Conservation (phyloP, 2,888 invertebrate species). For the Acleris sparsana region DNA sequence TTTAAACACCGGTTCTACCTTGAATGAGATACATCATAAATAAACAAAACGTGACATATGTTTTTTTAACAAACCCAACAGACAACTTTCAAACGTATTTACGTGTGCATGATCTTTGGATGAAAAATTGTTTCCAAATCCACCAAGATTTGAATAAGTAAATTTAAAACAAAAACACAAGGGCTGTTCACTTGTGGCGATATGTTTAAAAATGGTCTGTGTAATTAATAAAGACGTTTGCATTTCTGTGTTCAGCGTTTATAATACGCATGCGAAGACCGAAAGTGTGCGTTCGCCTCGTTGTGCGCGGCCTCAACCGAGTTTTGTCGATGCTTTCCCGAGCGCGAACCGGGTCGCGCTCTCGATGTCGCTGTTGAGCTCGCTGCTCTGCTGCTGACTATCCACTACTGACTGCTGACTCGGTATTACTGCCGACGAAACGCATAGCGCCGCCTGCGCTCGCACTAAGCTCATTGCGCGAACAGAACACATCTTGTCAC, state of each 20-base stretch:
- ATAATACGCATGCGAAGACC: conserved; percentile 67
- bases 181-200: too few relatives aligned
- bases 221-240: conserved; percentile 1
- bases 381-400: conserved; percentile 41
- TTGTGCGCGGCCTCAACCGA: conserved; percentile 80
- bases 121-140: conserved; percentile 19
- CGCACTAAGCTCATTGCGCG: conserved; percentile 15
- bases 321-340: conserved; percentile 84
- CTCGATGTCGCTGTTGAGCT: conserved; percentile 66
- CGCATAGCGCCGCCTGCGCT: conserved; percentile 53
- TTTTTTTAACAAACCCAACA: not conserved
- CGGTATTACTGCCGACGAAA: conserved; percentile 24
- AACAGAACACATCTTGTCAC: conserved; percentile 36
- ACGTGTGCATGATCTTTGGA: conserved; percentile 19
- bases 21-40: conserved; percentile 53
- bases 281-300: conserved; percentile 75
- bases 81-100: not conserved
- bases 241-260: conserved; percentile 40
- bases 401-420: conserved; percentile 34
- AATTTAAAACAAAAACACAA: too few relatives aligned
- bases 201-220: not conserved
- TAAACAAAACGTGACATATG: conserved; percentile 29
- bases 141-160: not conserved
- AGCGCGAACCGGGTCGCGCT: conserved; percentile 81
- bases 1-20: conserved; percentile 53